Conservation (phyloP, 2,888 invertebrate species). For the Eupithecia centaureata region DNA sequence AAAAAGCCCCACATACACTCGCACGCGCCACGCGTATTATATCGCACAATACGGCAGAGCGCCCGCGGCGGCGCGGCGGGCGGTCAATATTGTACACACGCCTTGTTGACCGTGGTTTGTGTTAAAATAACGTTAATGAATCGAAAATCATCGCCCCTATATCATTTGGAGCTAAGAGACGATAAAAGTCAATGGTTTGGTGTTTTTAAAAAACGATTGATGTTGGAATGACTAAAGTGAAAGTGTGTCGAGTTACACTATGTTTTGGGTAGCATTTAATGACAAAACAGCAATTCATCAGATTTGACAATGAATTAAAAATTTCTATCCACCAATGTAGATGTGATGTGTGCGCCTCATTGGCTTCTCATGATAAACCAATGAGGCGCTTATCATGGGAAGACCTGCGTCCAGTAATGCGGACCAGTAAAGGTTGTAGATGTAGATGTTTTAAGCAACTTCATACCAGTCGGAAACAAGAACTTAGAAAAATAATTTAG, state of each 20-base stretch:
- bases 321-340: too few species aligned
- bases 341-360: too few species aligned
- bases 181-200: conserved; percentile 28
- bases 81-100: conserved; percentile 41
- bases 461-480: too few species aligned
- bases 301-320: background rate
- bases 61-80: conserved; percentile 65
- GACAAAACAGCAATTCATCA: background rate
- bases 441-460: too few species aligned
- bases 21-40: conserved; percentile 59
- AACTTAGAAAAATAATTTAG: too few species aligned
- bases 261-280: background rate
- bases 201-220: conserved; percentile 5
- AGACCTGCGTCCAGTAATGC: too few species aligned
- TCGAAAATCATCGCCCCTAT: conserved; percentile 44
- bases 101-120: conserved; percentile 47
- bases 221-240: too few species aligned
- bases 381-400: too few species aligned
- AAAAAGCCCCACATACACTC: conserved; percentile 57
- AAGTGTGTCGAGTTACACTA: background rate
- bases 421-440: too few species aligned
- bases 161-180: conserved; percentile 33
- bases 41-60: conserved; percentile 59
- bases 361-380: too few species aligned
- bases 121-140: conserved; percentile 47